Conservation (phyloP, 2,888 invertebrate genomes). For the Argynnis bischoffii region DNA sequence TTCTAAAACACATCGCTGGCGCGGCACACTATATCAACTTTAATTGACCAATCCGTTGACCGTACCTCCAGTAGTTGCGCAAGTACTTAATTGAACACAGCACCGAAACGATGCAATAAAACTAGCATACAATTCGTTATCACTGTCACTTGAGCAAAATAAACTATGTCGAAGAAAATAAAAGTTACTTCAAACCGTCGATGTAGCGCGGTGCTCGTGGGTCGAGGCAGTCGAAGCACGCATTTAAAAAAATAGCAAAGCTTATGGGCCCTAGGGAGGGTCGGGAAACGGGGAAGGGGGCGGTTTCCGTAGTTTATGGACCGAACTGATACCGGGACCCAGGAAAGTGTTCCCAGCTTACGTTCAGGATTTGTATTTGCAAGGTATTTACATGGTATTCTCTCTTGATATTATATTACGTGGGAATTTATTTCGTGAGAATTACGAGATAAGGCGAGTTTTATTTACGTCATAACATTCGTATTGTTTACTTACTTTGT, state of each 20-base stretch:
- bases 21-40: slow-evolving; percentile 39
- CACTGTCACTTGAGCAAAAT: slow-evolving; percentile 52
- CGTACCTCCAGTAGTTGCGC: slow-evolving; percentile 45
- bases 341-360: slow-evolving; percentile 76
- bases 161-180: slow-evolving; percentile 61
- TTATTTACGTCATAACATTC: slow-evolving; percentile 19
- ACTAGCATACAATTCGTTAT: slow-evolving; percentile 53
- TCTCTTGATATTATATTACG: slow-evolving; percentile 50
- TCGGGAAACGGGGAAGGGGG: slow-evolving; percentile 52
- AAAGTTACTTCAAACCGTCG: slow-evolving; percentile 64
- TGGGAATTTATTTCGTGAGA: slow-evolving; percentile 43
- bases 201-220: slow-evolving; percentile 60
- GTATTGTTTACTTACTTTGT: slow-evolving; percentile 6
- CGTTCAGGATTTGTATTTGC: slow-evolving; percentile 73
- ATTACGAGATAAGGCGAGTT: slow-evolving; percentile 25
- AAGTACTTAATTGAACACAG: slow-evolving; percentile 51
- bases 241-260: slow-evolving; percentile 77
- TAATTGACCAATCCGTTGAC: slow-evolving; percentile 44
- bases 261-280: slow-evolving; percentile 67
- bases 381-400: slow-evolving; percentile 70
- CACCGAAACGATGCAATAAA: slow-evolving; percentile 52
- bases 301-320: slow-evolving; percentile 71
- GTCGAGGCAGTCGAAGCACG: slow-evolving; percentile 71
- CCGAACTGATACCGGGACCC: slow-evolving; percentile 77
- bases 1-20: slow-evolving; percentile 32